A percentile compares a stretch with the other conserved stretches of the same genome.
These are phyloP conservation scores for Malthinus seriepunctatus DNA, from an alignment of 2,888 invertebrate genomes.

Conservation along the genomic window DNA sequence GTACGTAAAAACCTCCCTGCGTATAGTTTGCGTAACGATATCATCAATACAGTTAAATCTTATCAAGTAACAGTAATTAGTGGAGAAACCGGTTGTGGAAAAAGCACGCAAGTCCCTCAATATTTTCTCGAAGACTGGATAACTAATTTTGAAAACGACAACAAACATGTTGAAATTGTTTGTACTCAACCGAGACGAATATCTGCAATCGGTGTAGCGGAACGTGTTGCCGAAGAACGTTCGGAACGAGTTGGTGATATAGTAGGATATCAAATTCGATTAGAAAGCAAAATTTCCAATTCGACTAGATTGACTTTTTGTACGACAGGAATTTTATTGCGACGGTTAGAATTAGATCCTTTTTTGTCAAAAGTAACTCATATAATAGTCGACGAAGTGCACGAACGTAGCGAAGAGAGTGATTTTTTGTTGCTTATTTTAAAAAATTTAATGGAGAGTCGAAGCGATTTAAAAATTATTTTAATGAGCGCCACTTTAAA, in stretches of 20 bases:
- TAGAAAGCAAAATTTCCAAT: slow-evolving; percentile 77
- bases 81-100: slow-evolving; percentile 85
- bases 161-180: slow-evolving; percentile 78
- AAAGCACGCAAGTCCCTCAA: slow-evolving; percentile 91
- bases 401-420: slow-evolving; percentile 88
- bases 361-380: slow-evolving; percentile 78
- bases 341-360: slow-evolving; percentile 81
- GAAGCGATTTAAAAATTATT: slow-evolving; percentile 79
- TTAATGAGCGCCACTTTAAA: slow-evolving; percentile 95
- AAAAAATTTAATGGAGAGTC: slow-evolving; percentile 71
- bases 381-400: slow-evolving; percentile 88
- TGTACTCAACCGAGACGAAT: slow-evolving; percentile 92
- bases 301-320: slow-evolving; percentile 87
- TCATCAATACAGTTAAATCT: slow-evolving; percentile 65
- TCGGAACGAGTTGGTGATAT: slow-evolving; percentile 76
- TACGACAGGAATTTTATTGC: slow-evolving; percentile 88
- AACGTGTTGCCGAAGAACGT: slow-evolving; percentile 87
- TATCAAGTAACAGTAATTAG: slow-evolving; percentile 75
- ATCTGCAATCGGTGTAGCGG: slow-evolving; percentile 90
- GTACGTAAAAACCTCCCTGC: slow-evolving; percentile 70
- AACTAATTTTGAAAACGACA: slow-evolving; percentile 58
- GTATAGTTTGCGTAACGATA: slow-evolving; percentile 70
- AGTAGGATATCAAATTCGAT: slow-evolving; percentile 72
- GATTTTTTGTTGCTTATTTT: slow-evolving; percentile 87
- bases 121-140: slow-evolving; percentile 89